Conservation (phyloP, 1,140 invertebrate species). For the Thaumetopoea pityocampa region DNA sequence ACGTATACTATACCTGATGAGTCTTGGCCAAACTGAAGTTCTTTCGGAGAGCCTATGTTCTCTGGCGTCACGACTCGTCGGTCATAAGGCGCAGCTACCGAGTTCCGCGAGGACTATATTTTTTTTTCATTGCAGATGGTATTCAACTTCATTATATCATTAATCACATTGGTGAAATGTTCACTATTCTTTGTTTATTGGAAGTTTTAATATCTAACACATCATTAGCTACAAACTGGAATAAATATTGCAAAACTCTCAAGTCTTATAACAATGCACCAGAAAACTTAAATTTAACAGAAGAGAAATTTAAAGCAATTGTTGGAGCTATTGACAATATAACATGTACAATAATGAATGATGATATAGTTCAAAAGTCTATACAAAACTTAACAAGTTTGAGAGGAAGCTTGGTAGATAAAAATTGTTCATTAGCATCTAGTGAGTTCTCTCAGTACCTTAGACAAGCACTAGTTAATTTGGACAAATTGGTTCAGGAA, state of each 20-base stretch:
- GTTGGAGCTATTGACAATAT: conserved; percentile 47
- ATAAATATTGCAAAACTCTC: conserved; percentile 47
- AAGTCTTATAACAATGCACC: conserved; percentile 26
- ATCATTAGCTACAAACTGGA: conserved; percentile 50
- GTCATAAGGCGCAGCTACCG: too few relatives aligned
- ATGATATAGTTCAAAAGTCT: conserved; percentile 67
- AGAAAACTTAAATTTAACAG: conserved; percentile 34
- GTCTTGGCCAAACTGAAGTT: too few relatives aligned
- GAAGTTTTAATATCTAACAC: conserved; percentile 57
- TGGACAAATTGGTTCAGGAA: conserved; percentile 78
- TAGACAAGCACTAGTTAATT: conserved; percentile 78
- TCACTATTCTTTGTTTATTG: conserved; percentile 50
- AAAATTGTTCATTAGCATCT: conserved; percentile 79
- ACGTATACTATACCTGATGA: too few relatives aligned
- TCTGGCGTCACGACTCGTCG: too few relatives aligned
- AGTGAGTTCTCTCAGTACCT: conserved; percentile 86
- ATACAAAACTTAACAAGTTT: conserved; percentile 82
- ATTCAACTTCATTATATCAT: conserved; percentile 65
- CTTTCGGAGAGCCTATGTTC: too few relatives aligned
- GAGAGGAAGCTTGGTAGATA: conserved; percentile 76
- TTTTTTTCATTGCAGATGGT: conserved; percentile 46
- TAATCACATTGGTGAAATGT: conserved; percentile 65
- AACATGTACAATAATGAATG: conserved; percentile 58
- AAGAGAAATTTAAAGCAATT: conserved; percentile 44
- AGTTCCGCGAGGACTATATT: too few relatives aligned